Conservation (phyloP, 2,888 invertebrate species). For the Acronicta psi region DNA sequence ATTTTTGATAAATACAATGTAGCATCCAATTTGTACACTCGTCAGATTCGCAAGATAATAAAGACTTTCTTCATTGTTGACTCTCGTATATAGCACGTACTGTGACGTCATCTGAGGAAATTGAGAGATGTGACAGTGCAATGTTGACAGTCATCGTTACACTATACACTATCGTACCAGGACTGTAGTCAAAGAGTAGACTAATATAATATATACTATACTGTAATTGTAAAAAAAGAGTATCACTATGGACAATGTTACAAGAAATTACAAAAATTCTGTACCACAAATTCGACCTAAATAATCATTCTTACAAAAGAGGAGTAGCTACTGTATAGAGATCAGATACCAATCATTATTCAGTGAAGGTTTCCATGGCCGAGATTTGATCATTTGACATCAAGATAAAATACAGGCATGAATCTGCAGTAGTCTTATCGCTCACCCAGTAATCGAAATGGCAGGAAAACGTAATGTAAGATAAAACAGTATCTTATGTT, state of each 20-base stretch:
- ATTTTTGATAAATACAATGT: not conserved
- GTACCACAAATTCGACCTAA: no score
- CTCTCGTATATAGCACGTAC: not conserved
- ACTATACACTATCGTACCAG: no score
- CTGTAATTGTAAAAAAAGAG: no score
- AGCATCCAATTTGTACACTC: not conserved
- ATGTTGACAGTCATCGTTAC: no score
- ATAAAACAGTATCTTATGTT: constrained; percentile 4
- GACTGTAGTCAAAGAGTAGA: no score
- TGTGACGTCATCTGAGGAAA: not conserved
- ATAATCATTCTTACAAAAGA: no score
- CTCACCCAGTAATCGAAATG: constrained; percentile 17
- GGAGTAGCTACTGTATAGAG: no score
- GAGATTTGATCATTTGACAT: constrained; percentile 16
- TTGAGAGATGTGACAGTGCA: no score
- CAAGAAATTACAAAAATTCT: no score
- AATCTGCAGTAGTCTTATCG: constrained; percentile 18
- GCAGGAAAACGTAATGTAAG: constrained; percentile 3
- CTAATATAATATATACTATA: no score
- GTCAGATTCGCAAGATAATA: not conserved
- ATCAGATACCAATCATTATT: constrained; percentile 1
- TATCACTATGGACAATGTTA: no score
- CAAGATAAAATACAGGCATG: constrained; percentile 12
- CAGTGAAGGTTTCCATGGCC: constrained; percentile 1
- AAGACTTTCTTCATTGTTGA: not conserved